Conservation (phyloP, 2,113 vertebrate genomes). For the Polyodon spathula region DNA sequence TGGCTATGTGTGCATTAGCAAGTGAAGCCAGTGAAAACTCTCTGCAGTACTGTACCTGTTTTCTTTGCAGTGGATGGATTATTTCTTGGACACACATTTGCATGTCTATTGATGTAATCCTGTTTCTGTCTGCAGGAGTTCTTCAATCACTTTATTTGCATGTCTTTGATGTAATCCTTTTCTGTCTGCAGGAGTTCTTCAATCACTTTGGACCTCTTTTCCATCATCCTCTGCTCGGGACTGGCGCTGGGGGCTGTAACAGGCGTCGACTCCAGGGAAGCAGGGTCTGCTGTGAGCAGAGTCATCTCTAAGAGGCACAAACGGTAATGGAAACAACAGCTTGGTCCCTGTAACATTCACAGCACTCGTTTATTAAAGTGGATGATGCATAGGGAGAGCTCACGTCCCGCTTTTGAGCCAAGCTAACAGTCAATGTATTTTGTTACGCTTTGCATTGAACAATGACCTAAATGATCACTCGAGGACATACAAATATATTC, state of each 20-base stretch:
- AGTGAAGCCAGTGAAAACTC: no score
- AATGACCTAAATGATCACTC: no score
- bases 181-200: slow-evolving; percentile 93
- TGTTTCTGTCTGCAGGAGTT: slow-evolving; percentile 88
- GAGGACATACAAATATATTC: no score
- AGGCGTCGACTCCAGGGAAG: slow-evolving; percentile 44
- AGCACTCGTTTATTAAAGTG: no score
- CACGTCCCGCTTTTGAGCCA: no score
- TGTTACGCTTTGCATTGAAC: no score
- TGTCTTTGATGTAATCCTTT: slow-evolving; percentile 83
- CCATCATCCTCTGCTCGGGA: slow-evolving; percentile 81
- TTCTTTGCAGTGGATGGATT: slow-evolving; percentile 73
- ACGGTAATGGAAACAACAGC: neutral
- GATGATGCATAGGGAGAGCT: neutral
- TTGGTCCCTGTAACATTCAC: no score
- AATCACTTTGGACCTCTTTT: slow-evolving; percentile 88
- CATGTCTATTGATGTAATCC: slow-evolving; percentile 89
- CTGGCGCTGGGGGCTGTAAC: slow-evolving; percentile 53
- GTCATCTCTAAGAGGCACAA: slow-evolving; percentile 75
- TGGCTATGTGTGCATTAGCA: no score
- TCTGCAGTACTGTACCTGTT: slow-evolving; percentile 53
- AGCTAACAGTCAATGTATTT: no score
- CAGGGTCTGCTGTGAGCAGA: slow-evolving; percentile 67
- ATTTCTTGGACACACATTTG: slow-evolving; percentile 84
- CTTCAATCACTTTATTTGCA: slow-evolving; percentile 92